phyloP scores from a whole-genome alignment of 2,797 vertebrate genomes.

The Aldrovandia affinis region DNA sequence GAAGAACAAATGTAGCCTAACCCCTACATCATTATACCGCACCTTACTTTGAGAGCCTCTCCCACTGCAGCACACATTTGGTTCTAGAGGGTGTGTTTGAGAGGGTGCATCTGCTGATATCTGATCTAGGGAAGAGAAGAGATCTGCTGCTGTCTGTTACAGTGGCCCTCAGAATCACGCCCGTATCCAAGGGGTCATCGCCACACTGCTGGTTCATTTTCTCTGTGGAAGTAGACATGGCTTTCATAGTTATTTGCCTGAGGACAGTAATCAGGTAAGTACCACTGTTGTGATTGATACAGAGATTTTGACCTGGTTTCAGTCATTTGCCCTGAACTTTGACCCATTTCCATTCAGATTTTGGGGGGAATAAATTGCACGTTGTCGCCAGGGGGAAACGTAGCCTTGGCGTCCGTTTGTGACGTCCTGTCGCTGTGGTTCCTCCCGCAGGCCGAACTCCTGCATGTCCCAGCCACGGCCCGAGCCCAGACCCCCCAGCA shows the following conservation, averaged over 20 bases:
- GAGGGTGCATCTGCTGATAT: not conserved
- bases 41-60: not conserved
- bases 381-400: not conserved
- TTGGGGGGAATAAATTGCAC: not conserved
- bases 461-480: constrained; percentile 87
- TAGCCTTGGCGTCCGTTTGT: constrained; percentile 10
- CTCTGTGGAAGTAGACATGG: no score
- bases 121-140: not conserved
- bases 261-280: not conserved
- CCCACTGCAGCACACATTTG: not conserved
- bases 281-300: not conserved
- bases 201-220: no score
- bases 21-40: not conserved
- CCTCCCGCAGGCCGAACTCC: constrained; percentile 76
- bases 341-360: constrained; percentile 48
- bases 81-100: not conserved
- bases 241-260: no score
- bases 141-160: not conserved
- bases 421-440: constrained; percentile 41
- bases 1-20: not conserved
- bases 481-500: constrained; percentile 88
- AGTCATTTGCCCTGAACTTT: no score
- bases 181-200: not conserved
- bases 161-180: not conserved
- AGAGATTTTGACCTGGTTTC: not conserved